phyloP scores from a whole-genome alignment of 2,113 vertebrate species.

The Bos indicus region DNA sequence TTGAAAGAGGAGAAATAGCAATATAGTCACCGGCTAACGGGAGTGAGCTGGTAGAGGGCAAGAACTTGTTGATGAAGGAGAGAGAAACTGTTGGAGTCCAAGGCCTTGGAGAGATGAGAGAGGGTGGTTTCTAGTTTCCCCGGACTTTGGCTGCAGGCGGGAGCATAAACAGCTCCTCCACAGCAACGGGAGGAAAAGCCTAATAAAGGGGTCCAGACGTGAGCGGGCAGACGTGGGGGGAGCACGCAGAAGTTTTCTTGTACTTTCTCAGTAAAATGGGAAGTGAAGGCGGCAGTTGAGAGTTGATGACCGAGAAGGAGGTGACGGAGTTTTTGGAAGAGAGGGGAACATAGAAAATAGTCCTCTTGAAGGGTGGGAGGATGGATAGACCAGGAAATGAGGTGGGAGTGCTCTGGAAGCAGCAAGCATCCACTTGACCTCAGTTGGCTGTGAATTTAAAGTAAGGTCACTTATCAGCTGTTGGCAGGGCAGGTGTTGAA shows the following conservation, averaged over 20 bases:
- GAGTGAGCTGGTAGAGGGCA: neutral
- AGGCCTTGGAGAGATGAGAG: neutral
- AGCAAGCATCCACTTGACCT: neutral
- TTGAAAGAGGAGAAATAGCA: neutral
- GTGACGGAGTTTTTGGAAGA: neutral
- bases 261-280: neutral
- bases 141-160: neutral
- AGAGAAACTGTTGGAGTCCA: neutral
- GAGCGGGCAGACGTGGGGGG: too few relatives aligned
- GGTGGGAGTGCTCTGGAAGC: neutral
- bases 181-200: neutral
- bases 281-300: neutral
- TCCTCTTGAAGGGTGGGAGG: neutral
- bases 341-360: neutral
- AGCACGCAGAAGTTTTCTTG: neutral
- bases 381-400: neutral
- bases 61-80: neutral
- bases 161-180: neutral
- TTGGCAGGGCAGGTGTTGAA: neutral
- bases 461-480: neutral
- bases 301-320: neutral
- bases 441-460: neutral
- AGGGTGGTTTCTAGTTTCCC: neutral
- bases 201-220: neutral
- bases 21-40: neutral